Conservation (phyloP, 2,888 invertebrate species). For the Drosophila borealis region DNA sequence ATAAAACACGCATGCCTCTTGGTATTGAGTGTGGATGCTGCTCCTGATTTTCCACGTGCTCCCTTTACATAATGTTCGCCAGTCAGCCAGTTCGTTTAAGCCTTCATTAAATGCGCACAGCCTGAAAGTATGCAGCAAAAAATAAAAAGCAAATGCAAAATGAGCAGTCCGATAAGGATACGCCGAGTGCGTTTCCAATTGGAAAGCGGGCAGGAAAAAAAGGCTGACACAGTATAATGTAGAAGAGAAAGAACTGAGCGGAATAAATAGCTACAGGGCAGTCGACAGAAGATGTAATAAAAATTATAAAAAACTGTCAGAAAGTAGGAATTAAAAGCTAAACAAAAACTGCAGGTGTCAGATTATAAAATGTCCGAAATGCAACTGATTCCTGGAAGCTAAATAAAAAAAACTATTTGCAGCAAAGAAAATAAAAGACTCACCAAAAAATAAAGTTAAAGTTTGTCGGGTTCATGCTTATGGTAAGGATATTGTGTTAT, state of each 20-base stretch:
- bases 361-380: constrained; percentile 7
- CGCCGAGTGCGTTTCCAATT: constrained; percentile 47
- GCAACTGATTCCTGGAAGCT: neutral
- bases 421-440: neutral
- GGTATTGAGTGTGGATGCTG: constrained; percentile 10
- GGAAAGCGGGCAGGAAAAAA: constrained; percentile 14
- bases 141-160: constrained; percentile 12
- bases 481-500: no score
- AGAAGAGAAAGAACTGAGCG: constrained; percentile 4
- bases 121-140: constrained; percentile 31
- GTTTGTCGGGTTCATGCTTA: no score
- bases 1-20: constrained; percentile 34
- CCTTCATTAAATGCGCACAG: constrained; percentile 42
- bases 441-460: no score
- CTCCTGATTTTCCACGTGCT: neutral
- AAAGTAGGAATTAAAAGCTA: constrained; percentile 20
- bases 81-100: neutral
- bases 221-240: constrained; percentile 9
- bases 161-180: constrained; percentile 26
- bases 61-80: constrained; percentile 10
- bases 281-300: constrained; percentile 32
- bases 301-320: constrained; percentile 23
- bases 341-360: constrained; percentile 17
- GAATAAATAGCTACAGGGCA: constrained; percentile 11
- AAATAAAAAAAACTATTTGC: neutral